A percentile compares a stretch with the other conserved stretches of the same genome.
Conservation (phyloP, 2,888 invertebrate genomes). For the Chromoteleia sp. region DNA sequence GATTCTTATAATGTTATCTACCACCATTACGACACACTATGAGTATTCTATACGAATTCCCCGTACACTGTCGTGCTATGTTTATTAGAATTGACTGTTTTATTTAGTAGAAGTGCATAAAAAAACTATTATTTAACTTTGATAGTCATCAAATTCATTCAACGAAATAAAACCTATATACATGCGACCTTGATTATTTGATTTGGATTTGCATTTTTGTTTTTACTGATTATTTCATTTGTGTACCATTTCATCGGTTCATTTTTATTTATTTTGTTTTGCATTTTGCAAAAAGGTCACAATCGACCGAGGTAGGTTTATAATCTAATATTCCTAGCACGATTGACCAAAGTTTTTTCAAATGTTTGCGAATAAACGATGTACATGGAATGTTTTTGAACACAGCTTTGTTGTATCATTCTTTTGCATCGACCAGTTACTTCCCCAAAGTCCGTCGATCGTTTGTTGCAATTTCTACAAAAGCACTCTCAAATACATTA, state of each 20-base stretch:
- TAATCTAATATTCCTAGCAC: conserved; percentile 52
- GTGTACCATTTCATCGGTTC: background rate
- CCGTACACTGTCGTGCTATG: conserved; percentile 60
- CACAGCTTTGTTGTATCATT: conserved; percentile 75
- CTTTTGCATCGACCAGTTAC: conserved; percentile 73
- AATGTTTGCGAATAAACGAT: conserved; percentile 68
- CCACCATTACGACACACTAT: conserved; percentile 74
- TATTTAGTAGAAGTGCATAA: conserved; percentile 55
- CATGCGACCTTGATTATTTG: background rate
- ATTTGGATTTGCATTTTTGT: background rate
- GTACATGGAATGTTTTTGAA: conserved; percentile 75
- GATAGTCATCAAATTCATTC: conserved; percentile 5
- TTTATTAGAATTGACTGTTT: conserved; percentile 65
- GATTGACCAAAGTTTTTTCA: conserved; percentile 27
- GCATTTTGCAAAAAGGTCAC: conserved; percentile 6
- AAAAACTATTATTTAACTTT: conserved; percentile 26
- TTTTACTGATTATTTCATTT: conserved; percentile 4
- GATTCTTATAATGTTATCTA: conserved; percentile 57
- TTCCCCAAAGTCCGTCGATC: conserved; percentile 44
- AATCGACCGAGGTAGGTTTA: conserved; percentile 17
- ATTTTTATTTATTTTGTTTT: conserved; percentile 4
- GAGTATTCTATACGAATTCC: conserved; percentile 52
- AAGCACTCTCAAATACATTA: conserved; percentile 74
- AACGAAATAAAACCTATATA: conserved; percentile 11
- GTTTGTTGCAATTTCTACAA: conserved; percentile 63